Percentiles rank a stretch among this genome's conserved stretches.
phyloP scores from a whole-genome alignment of 2,888 invertebrate species.

The Papilio gigon region DNA sequence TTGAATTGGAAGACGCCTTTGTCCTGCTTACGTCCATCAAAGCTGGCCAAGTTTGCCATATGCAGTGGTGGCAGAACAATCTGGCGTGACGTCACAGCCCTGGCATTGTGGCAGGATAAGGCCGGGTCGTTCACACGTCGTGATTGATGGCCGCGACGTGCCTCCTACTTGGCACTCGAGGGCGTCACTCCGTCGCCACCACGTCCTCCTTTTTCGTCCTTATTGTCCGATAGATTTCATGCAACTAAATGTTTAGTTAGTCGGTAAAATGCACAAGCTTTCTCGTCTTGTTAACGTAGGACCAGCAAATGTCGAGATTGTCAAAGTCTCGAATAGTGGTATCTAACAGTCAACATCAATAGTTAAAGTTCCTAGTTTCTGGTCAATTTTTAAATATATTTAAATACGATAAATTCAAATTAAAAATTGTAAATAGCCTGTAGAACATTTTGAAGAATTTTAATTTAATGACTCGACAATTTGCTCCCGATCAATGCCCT shows the following conservation, averaged over 20 bases:
- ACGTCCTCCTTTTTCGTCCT: slow-evolving; percentile 40
- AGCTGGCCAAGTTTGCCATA: slow-evolving; percentile 46
- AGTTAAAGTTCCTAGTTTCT: not conserved
- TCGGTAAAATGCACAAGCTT: not conserved
- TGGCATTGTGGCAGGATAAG: slow-evolving; percentile 50
- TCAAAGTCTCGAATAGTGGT: not conserved
- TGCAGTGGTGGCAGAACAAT: slow-evolving; percentile 47
- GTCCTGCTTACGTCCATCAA: slow-evolving; percentile 50
- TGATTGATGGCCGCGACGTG: slow-evolving; percentile 69
- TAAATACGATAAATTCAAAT: too few species aligned
- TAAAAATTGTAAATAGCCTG: not conserved
- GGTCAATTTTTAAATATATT: too few species aligned
- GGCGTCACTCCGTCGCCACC: slow-evolving; percentile 41
- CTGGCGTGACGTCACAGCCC: slow-evolving; percentile 54
- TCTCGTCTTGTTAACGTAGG: not conserved
- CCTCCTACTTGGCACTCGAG: slow-evolving; percentile 49
- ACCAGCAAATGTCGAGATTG: not conserved
- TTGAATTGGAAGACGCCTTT: slow-evolving; percentile 44
- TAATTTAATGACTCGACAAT: not conserved
- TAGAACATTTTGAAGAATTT: not conserved
- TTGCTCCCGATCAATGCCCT: not conserved
- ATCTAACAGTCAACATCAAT: too few species aligned
- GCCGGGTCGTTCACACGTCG: slow-evolving; percentile 65
- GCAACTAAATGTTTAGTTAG: not conserved
- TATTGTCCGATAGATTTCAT: slow-evolving; percentile 13